Base-by-base conservation (phyloP, 2,797 vertebrate species). In the Labroides dimidiatus region DNA sequence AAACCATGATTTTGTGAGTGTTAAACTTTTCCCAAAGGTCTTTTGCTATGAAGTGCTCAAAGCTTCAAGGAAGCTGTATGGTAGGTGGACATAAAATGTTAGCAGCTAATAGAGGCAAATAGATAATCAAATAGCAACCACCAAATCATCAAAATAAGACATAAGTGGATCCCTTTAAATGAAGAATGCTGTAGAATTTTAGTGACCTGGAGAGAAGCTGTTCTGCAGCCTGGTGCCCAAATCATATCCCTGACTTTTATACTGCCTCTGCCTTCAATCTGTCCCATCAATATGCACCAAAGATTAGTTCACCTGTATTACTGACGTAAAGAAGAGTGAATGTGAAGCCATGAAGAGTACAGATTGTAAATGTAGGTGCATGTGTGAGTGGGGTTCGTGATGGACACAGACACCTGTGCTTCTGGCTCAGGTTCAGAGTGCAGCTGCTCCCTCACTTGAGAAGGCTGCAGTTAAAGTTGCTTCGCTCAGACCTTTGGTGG, bases 361-460 rank as follows among this genome's bases (percentile, higher is more conserved):
- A 52, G 41, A 19, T 44, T 65, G 48, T 4, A 61, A 69, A n/a
- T 66, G 47, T 73, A 3, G 1, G 33, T 76, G 52, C 19, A 33
- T 37, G 44, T 37, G 64, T 55, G 72, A 65, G 73, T 12, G 4
- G 39, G 60, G 62, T 49, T 37, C 52, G 53, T 95, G 93, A 94
- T 64, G 83, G 94, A 94, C 93, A 82, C 63, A 52, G 84, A 86
- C 94, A 95, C 93, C 91, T 94, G 94, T 68, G 84, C 62, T 74
- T 58, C 84, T 89, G 92, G 91, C 90, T 94, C 93, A 84, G 90
- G 84, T 93, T 94, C 89, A 92, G 84, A 79, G 80, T 81, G 89
- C 94, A 94, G 93, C 94, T 94, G 94, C 86, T 92, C 63, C 80
- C 86, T 88, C 87, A 81, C 89, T 92, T 89, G 82, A 92, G 89